Conservation (phyloP, 2,888 invertebrate genomes). For the Prenolepis imparis region DNA sequence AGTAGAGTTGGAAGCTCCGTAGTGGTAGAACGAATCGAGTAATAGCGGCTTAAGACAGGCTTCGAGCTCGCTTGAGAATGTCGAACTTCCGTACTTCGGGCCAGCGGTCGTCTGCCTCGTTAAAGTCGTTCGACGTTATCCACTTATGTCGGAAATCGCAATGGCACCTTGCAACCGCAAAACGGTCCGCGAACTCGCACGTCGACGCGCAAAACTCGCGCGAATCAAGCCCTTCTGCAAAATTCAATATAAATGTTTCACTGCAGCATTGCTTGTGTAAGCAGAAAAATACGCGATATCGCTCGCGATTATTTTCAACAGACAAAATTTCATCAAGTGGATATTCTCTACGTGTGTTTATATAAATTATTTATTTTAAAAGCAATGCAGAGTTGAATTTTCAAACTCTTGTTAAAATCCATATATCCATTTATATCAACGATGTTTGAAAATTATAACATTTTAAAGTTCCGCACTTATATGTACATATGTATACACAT, state of each 20-base stretch:
- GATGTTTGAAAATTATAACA: slow-evolving; percentile 18
- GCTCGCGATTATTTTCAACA: slow-evolving; percentile 6
- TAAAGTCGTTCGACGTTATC: slow-evolving; percentile 73
- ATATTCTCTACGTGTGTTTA: slow-evolving; percentile 12
- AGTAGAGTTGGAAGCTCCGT: slow-evolving; percentile 41
- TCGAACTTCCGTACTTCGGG: slow-evolving; percentile 66
- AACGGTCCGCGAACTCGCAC: slow-evolving; percentile 56
- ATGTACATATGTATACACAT: neutral
- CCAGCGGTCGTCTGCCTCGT: slow-evolving; percentile 68
- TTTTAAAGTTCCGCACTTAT: slow-evolving; percentile 11
- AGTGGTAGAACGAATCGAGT: slow-evolving; percentile 55
- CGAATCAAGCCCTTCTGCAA: neutral
- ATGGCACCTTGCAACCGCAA: slow-evolving; percentile 60
- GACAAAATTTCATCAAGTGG: slow-evolving; percentile 8
- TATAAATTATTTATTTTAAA: slow-evolving; percentile 38
- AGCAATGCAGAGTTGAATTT: neutral
- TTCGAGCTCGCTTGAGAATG: slow-evolving; percentile 68
- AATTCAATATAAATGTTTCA: slow-evolving; percentile 22
- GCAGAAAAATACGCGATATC: slow-evolving; percentile 31
- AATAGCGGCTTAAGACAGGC: slow-evolving; percentile 70
- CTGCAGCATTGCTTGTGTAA: neutral
- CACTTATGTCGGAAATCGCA: slow-evolving; percentile 61
- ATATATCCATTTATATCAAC: slow-evolving; percentile 14
- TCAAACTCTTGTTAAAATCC: slow-evolving; percentile 24
- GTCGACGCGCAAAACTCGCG: slow-evolving; percentile 35